Evolutionary conservation across 2,113 vertebrate genomes (phyloP), one percentile per base, ranked within the genome.

Genomic region (Myocastor coypus): DNA sequence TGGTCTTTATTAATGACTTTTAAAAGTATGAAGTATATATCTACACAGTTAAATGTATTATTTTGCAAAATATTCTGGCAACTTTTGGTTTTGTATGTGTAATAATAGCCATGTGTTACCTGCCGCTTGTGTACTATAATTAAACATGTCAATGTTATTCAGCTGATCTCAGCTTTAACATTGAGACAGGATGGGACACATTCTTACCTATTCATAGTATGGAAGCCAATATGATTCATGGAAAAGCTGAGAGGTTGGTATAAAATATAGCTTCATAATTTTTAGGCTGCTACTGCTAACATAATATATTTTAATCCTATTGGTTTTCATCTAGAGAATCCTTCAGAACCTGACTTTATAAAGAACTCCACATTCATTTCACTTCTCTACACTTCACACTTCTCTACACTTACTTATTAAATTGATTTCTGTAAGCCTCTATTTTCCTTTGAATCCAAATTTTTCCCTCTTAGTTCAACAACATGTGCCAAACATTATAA

Each of bases 21-120:
- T 90, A 63, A 85, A 92, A 92, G 7, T 80, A 34, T 92, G 83
- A 93, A 83, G 73, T 42, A 42, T 5, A 55, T 22, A 87, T 26
- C 66, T 64, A 16, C 78, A 55, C 14, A 11, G 63, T 69, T 87
- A 86, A 87, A 73, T 40, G 30, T 37, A 94, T 78, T 46, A 37
- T 40, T 37, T 11, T 69, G 24, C 68, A 93, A 69, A 94, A 83
- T 32, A 1, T 89, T 11, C 40, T 66, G 22, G 28, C 71, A 57
- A 61, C 37, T 8, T 78, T 84, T 19, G 64, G 26, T 85, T 90
- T n/a, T 73, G 5, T 12, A 24, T 61, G 4, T 78, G 22, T n/a
- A 77, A 55, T 78, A 83, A 64, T 52, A 94, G 32, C 8, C 84
- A 22, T 19, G 46, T 28, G 26, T 32, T 78, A 4, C 5, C 42